Conservation (phyloP, 2,888 invertebrate species). For the Diarsia rubi region DNA sequence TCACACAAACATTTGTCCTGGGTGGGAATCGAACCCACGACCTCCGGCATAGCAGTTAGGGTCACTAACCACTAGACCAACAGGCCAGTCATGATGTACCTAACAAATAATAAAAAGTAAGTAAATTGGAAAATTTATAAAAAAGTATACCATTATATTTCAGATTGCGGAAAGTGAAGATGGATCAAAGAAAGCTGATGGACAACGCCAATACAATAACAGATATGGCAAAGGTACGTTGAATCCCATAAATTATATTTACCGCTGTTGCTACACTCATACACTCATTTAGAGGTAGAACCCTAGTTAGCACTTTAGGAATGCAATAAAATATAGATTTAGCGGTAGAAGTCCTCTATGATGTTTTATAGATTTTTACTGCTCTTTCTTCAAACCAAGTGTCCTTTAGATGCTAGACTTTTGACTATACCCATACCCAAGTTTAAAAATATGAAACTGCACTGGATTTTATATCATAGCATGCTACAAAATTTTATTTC, state of each 20-base stretch:
- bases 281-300: conserved; percentile 82
- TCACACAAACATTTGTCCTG: too few relatives aligned
- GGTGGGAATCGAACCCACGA: too few relatives aligned
- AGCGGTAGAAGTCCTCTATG: conserved; percentile 38
- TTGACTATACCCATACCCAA: neutral
- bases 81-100: too few relatives aligned
- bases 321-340: conserved; percentile 51
- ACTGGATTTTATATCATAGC: conserved; percentile 46
- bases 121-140: neutral
- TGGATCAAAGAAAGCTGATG: conserved; percentile 99
- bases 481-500: conserved; percentile 59
- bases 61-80: too few relatives aligned
- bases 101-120: neutral
- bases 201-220: conserved; percentile 99
- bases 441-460: conserved; percentile 7
- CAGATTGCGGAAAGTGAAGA: conserved; percentile 99
- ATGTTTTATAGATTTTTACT: conserved; percentile 18
- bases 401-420: conserved; percentile 23
- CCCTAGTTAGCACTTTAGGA: conserved; percentile 76
- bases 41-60: too few relatives aligned
- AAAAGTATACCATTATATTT: conserved; percentile 58
- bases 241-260: conserved; percentile 58
- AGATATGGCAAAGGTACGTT: conserved; percentile 99
- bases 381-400: neutral
- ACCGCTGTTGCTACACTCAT: conserved; percentile 86